Conservation (phyloP, 2,113 vertebrate species). For the Speoplatyrhinus poulsoni region DNA sequence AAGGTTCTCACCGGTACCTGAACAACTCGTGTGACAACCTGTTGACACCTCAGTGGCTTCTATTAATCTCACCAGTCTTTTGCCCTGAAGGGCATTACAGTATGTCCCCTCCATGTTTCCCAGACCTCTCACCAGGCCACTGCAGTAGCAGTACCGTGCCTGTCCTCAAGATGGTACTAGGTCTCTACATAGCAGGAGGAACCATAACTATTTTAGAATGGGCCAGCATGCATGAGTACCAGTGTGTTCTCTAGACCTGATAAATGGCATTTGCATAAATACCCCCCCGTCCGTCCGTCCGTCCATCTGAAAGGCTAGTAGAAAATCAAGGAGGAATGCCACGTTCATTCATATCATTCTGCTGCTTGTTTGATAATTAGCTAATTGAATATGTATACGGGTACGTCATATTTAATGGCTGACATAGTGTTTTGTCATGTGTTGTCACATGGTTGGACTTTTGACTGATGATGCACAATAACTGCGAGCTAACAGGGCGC, state of each 20-base stretch:
- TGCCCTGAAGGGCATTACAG: too few species aligned
- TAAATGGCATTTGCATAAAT: slow-evolving; percentile 75
- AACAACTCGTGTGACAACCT: too few species aligned
- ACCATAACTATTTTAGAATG: slow-evolving; percentile 8
- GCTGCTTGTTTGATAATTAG: slow-evolving; percentile 63
- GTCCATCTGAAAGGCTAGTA: slow-evolving; percentile 49
- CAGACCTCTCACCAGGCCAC: background rate
- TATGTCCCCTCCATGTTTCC: background rate
- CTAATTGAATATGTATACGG: slow-evolving; percentile 74
- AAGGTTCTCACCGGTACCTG: background rate
- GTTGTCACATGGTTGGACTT: slow-evolving; percentile 46
- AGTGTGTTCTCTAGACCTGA: slow-evolving; percentile 61
- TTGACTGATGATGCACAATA: slow-evolving; percentile 44
- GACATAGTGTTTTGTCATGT: slow-evolving; percentile 62
- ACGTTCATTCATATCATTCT: slow-evolving; percentile 57
- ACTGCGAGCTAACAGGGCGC: slow-evolving; percentile 21
- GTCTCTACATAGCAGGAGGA: slow-evolving; percentile 29
- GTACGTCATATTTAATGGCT: slow-evolving; percentile 64
- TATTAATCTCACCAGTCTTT: too few species aligned
- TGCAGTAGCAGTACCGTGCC: slow-evolving; percentile 3
- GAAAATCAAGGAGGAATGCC: slow-evolving; percentile 58
- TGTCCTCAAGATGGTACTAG: slow-evolving; percentile 75
- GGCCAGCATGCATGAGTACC: slow-evolving; percentile 36
- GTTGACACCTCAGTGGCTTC: too few species aligned
- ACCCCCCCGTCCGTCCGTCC: slow-evolving; percentile 36